Percentiles rank a stretch among this genome's conserved stretches.
Conservation (phyloP, 1,140 invertebrate genomes). For the Heliconius himera region DNA sequence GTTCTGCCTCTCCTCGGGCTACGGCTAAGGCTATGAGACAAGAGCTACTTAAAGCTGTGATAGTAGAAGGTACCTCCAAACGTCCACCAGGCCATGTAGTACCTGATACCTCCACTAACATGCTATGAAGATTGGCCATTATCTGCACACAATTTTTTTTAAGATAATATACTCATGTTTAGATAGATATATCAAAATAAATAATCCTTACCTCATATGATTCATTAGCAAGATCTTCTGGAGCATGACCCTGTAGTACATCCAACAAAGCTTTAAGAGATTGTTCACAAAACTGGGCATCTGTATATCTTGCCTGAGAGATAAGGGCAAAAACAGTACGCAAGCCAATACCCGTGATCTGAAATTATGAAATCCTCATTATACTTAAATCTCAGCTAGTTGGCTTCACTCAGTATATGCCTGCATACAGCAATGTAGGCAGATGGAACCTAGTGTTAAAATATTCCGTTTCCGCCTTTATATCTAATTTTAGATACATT, state of each 20-base stretch:
- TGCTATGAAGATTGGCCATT: constrained; percentile 63
- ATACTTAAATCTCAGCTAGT: neutral
- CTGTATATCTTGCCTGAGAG: constrained; percentile 89
- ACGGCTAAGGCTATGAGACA: constrained; percentile 95
- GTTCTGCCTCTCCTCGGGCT: constrained; percentile 96
- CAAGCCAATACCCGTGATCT: constrained; percentile 96
- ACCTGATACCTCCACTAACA: constrained; percentile 72
- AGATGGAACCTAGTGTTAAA: too few relatives aligned
- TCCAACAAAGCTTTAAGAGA: constrained; percentile 93
- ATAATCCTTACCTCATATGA: constrained; percentile 60
- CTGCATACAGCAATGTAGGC: too few relatives aligned
- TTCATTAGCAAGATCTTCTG: constrained; percentile 87
- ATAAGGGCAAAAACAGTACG: constrained; percentile 95
- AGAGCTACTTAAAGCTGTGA: constrained; percentile 94
- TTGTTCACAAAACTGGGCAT: constrained; percentile 93
- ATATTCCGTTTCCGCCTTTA: too few relatives aligned
- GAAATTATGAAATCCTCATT: constrained; percentile 29
- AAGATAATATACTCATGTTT: too few relatives aligned
- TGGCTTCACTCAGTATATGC: too few relatives aligned
- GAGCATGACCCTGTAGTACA: constrained; percentile 94
- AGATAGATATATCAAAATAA: constrained; percentile 21
- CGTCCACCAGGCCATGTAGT: constrained; percentile 82
- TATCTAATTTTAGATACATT: too few relatives aligned
- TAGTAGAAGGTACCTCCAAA: constrained; percentile 86
- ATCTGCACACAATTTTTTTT: constrained; percentile 49